Conservation (phyloP, 2,888 invertebrate species). For the Adelognathus sp. region DNA sequence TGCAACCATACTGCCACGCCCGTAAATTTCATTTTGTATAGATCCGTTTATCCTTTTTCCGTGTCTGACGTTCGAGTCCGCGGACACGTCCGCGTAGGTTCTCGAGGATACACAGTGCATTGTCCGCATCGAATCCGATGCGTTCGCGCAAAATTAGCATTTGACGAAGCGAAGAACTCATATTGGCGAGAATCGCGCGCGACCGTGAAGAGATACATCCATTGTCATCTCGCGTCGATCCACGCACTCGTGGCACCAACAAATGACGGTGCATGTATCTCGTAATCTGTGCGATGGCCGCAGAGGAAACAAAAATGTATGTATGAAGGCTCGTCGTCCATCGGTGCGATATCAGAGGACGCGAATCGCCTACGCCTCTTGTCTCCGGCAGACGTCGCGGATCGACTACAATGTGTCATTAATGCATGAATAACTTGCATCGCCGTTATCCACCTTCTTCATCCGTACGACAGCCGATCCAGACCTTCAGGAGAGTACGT, state of each 20-base stretch:
- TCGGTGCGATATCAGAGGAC: constrained; percentile 60
- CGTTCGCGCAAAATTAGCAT: constrained; percentile 51
- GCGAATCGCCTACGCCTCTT: constrained; percentile 63
- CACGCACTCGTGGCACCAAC: constrained; percentile 63
- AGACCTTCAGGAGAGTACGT: no score
- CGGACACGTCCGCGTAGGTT: constrained; percentile 30
- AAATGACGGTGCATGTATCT: constrained; percentile 67
- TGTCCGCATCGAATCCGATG: constrained; percentile 6
- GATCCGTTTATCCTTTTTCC: neutral
- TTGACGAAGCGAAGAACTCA: constrained; percentile 17
- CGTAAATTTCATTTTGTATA: constrained; percentile 21
- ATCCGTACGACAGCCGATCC: neutral
- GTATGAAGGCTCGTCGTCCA: constrained; percentile 28
- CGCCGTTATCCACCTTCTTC: constrained; percentile 8
- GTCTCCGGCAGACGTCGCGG: constrained; percentile 36
- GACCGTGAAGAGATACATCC: constrained; percentile 49
- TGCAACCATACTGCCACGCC: constrained; percentile 38
- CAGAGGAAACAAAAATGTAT: constrained; percentile 15
- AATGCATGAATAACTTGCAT: constrained; percentile 49
- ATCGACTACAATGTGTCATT: constrained; percentile 38
- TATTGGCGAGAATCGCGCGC: constrained; percentile 44
- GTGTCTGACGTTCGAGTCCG: constrained; percentile 29
- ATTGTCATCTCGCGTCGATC: constrained; percentile 63
- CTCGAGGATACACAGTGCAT: neutral
- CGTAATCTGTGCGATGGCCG: constrained; percentile 28